A percentile compares a stretch with the other conserved stretches of the same genome.
These are phyloP conservation scores for Semaprochilodus insignis DNA, from an alignment of 2,797 vertebrate species.

Conservation along the genomic window DNA sequence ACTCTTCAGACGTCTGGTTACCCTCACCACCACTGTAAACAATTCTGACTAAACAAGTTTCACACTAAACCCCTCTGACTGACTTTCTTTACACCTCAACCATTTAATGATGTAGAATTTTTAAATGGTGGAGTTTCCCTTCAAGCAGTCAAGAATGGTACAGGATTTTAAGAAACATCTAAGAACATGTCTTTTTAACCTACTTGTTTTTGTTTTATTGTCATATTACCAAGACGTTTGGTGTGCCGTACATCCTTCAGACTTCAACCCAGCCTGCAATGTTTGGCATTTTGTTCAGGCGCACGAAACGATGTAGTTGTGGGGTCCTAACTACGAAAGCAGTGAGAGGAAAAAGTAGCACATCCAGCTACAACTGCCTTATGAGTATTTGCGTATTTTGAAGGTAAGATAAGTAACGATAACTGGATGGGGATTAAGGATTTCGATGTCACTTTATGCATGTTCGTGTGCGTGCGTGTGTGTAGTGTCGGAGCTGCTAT, in stretches of 20 bases:
- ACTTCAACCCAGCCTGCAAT: not conserved
- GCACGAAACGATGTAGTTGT: no score
- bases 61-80: no score
- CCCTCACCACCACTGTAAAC: no score
- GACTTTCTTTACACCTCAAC: no score
- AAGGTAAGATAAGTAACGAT: constrained; percentile 30
- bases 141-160: no score
- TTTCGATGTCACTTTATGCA: not conserved
- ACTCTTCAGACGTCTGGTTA: no score
- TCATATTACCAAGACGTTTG: not conserved
- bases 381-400: not conserved
- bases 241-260: no score
- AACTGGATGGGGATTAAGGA: fast-evolving
- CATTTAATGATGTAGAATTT: no score
- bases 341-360: constrained; percentile 3
- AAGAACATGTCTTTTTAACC: not conserved
- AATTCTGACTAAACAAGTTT: no score
- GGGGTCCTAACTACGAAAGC: constrained; percentile 38
- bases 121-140: no score
- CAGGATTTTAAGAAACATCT: not conserved
- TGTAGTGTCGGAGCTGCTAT: not conserved
- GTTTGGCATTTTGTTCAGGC: constrained; percentile 37
- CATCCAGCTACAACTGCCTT: not conserved
- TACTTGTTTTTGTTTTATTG: not conserved
- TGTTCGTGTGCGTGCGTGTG: not conserved